These are phyloP conservation scores for Bilobella aurantiaca DNA, from an alignment of 1,140 invertebrate species.

Conservation along the genomic window DNA sequence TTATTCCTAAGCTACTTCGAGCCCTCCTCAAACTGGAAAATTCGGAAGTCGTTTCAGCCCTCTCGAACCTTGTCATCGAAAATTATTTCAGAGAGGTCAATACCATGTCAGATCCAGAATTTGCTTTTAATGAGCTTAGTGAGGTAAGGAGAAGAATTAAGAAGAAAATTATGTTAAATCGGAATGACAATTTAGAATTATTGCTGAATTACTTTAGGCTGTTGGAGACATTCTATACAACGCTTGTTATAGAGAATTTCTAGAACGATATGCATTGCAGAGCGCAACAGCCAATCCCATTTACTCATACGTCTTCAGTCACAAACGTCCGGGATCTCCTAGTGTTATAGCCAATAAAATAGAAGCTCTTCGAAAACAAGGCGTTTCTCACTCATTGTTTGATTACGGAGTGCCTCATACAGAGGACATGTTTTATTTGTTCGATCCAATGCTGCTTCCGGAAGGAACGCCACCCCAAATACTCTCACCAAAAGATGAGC, in stretches of 20 bases:
- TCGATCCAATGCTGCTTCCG: constrained; percentile 17
- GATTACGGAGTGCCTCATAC: constrained; percentile 20
- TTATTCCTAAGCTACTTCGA: constrained; percentile 18
- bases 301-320: constrained; percentile 27
- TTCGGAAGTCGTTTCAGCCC: background rate
- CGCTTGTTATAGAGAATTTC: constrained; percentile 22
- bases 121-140: constrained; percentile 18
- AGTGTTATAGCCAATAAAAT: constrained; percentile 8
- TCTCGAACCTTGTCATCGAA: background rate
- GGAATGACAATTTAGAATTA: background rate
- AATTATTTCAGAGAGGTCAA: constrained; percentile 28
- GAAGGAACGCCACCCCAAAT: background rate
- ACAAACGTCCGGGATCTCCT: constrained; percentile 25
- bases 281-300: background rate
- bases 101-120: constrained; percentile 10
- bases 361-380: constrained; percentile 1
- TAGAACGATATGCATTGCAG: constrained; percentile 19
- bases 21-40: constrained; percentile 13
- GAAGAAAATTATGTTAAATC: background rate
- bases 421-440: constrained; percentile 28
- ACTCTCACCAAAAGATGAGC: background rate
- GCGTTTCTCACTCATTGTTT: constrained; percentile 24
- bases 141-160: too few relatives aligned
- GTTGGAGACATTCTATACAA: constrained; percentile 11
- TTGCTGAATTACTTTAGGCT: constrained; percentile 7